These are phyloP conservation scores for Prosapia bicincta DNA, from an alignment of 2,888 invertebrate species.

Conservation along the genomic window DNA sequence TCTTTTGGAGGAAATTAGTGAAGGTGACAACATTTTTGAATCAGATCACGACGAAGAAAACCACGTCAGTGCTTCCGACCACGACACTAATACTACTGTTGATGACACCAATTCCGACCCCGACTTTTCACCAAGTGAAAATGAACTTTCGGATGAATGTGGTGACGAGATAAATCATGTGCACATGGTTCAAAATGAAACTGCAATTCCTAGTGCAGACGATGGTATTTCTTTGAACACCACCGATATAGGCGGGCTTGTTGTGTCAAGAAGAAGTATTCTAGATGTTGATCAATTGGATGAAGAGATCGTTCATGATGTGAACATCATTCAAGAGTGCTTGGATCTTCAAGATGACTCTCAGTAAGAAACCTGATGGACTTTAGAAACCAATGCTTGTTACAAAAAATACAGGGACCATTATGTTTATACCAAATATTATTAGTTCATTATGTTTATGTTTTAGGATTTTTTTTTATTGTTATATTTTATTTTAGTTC, in stretches of 20 bases:
- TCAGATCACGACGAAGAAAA: slow-evolving; percentile 3
- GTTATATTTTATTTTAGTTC: too few species aligned
- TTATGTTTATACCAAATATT: too few species aligned
- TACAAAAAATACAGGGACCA: too few species aligned
- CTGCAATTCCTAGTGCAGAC: slow-evolving; percentile 9
- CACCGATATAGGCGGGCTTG: slow-evolving; percentile 9
- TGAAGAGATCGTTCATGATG: slow-evolving; percentile 13
- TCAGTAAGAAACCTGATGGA: too few species aligned
- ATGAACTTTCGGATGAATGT: background rate
- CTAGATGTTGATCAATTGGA: slow-evolving; percentile 1
- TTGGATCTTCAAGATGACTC: too few species aligned
- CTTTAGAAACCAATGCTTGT: too few species aligned
- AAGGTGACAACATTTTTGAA: slow-evolving; percentile 8
- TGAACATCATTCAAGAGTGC: slow-evolving; percentile 10
- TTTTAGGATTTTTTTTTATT: too few species aligned
- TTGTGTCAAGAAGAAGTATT: background rate
- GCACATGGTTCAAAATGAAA: slow-evolving; percentile 6
- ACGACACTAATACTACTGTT: background rate
- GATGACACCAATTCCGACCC: slow-evolving; percentile 12
- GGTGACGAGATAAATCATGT: slow-evolving; percentile 15
- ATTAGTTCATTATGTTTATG: too few species aligned
- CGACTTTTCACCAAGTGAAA: slow-evolving; percentile 2
- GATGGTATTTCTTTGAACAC: slow-evolving; percentile 3
- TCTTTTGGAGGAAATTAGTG: slow-evolving; percentile 21
- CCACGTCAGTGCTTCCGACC: slow-evolving; percentile 14